Evolutionary conservation across 2,888 invertebrate genomes (phyloP).

Genomic region (Nephrocerus scutellatus): DNA sequence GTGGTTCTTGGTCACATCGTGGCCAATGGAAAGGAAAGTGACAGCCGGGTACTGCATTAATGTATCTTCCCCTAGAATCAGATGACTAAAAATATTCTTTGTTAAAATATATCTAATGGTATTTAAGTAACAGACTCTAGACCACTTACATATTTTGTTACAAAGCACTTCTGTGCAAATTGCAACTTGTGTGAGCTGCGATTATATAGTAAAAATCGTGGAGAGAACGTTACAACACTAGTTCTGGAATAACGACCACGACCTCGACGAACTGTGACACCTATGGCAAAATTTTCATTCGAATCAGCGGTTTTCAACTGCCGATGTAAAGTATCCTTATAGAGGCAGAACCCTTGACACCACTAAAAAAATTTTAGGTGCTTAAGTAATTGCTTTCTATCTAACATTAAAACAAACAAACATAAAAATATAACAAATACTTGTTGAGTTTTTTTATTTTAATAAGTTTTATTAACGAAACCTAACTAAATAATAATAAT

Average conservation of each 20-base stretch:
- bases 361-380: conserved; percentile 60
- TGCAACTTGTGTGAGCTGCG: conserved; percentile 69
- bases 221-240: conserved; percentile 85
- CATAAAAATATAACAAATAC: not conserved
- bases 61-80: conserved; percentile 51
- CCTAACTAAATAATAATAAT: too few relatives aligned
- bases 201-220: conserved; percentile 90
- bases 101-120: too few relatives aligned
- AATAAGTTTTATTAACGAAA: too few relatives aligned
- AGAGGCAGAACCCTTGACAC: conserved; percentile 82
- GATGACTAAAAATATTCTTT: conserved; percentile 13
- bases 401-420: conserved; percentile 4
- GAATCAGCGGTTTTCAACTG: conserved; percentile 50
- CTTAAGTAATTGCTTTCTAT: too few relatives aligned
- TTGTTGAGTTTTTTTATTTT: not conserved
- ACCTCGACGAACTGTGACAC: conserved; percentile 81
- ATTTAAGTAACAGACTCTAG: too few relatives aligned
- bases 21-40: conserved; percentile 97
- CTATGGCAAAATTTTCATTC: conserved; percentile 57
- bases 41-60: conserved; percentile 78
- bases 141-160: conserved; percentile 60
- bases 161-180: conserved; percentile 82
- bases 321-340: conserved; percentile 68
- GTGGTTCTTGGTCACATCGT: conserved; percentile 77
- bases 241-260: conserved; percentile 85